Percentiles rank a stretch among this genome's conserved stretches.
Evolutionary conservation across 2,888 invertebrate species (phyloP).

Genomic region (Lagria hirta): DNA sequence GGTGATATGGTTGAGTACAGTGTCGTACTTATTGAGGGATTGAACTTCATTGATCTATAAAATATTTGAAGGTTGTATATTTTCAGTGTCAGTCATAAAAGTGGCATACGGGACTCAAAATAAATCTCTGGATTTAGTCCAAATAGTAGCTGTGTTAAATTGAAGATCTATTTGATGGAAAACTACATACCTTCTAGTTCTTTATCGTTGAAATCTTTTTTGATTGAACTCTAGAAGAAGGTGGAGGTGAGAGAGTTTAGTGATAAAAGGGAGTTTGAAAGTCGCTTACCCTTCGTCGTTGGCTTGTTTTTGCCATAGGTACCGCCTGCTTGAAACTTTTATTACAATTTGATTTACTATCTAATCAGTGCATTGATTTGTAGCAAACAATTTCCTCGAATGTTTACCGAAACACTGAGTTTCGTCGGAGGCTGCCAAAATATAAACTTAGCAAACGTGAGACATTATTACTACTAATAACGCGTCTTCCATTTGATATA

Average conservation of each 20-base stretch:
- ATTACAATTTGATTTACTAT: too few relatives aligned
- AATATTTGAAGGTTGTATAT: too few relatives aligned
- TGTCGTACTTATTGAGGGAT: too few relatives aligned
- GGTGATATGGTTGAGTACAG: too few relatives aligned
- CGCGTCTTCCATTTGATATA: too few relatives aligned
- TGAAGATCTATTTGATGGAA: too few relatives aligned
- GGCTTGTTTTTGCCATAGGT: conserved; percentile 17
- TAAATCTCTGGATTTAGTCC: too few relatives aligned
- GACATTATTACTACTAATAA: too few relatives aligned
- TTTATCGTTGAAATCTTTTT: conserved; percentile 43
- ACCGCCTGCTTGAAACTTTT: conserved; percentile 1
- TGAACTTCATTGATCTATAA: too few relatives aligned
- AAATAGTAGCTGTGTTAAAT: too few relatives aligned
- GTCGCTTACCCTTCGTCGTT: conserved; percentile 17
- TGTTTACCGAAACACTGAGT: conserved; percentile 21
- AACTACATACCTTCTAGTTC: conserved; percentile 41
- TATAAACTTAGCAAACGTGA: conserved; percentile 25
- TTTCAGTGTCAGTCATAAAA: too few relatives aligned
- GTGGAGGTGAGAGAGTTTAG: background rate
- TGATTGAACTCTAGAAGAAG: conserved; percentile 41
- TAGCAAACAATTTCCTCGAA: conserved; percentile 9
- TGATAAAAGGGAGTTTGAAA: background rate
- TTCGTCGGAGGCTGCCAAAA: conserved; percentile 23
- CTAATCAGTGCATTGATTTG: conserved; percentile 20
- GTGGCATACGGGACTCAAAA: too few relatives aligned